These are phyloP conservation scores for Macrophya alboannulata DNA, from an alignment of 2,888 invertebrate species.

Conservation along the genomic window DNA sequence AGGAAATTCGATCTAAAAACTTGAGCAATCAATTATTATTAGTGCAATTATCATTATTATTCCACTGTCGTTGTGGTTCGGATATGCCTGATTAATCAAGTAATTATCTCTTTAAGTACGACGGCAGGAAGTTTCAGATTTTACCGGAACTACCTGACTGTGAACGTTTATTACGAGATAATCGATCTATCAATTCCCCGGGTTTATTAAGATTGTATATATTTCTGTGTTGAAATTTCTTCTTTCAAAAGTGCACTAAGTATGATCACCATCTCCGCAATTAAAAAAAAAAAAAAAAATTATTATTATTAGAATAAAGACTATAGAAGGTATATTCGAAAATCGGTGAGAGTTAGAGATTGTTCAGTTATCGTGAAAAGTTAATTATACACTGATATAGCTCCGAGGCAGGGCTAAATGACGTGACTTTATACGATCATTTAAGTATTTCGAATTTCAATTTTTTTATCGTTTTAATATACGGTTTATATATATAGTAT, in stretches of 20 bases:
- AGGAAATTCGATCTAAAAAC: background rate
- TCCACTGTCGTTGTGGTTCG: background rate
- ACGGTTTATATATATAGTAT: background rate
- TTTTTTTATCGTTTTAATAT: background rate
- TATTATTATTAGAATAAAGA: background rate
- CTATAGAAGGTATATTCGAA: background rate
- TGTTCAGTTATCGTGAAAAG: conserved; percentile 23
- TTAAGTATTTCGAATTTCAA: conserved; percentile 1
- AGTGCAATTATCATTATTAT: background rate
- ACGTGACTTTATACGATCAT: conserved; percentile 23
- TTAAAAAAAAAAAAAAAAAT: too few relatives aligned
- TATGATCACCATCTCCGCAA: background rate
- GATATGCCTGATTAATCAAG: conserved; percentile 36
- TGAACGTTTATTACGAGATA: conserved; percentile 3
- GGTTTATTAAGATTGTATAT: background rate
- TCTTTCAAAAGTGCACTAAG: background rate
- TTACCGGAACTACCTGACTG: conserved; percentile 30
- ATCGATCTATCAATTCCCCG: background rate
- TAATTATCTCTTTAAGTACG: conserved; percentile 4
- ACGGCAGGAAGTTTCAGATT: conserved; percentile 35
- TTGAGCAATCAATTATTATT: conserved; percentile 23
- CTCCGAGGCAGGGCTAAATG: background rate
- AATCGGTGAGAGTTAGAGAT: conserved; percentile 48
- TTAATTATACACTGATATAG: conserved; percentile 1
- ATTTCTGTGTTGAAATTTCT: background rate